Evolutionary conservation across 2,113 vertebrate genomes (phyloP), one percentile per base, ranked within the genome.

Genomic region (Chlamydotis undulata): DNA sequence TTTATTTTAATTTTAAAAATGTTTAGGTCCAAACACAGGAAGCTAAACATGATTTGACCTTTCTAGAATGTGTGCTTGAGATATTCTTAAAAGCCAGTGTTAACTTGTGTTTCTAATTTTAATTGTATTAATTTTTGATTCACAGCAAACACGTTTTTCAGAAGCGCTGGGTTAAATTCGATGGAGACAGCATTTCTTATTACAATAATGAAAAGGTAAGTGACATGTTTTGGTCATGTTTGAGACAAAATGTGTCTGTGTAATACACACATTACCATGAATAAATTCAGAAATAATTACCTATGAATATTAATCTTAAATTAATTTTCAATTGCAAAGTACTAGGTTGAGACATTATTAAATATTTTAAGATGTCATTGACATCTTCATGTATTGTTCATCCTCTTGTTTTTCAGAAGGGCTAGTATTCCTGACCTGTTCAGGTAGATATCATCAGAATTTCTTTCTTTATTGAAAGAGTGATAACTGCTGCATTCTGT

Each of bases 181-280:
- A 99, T 68, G 99, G 99, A 31, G 97, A 98, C 73, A 98, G 97
- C 89, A 97, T 99, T 96, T 98, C 98, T 74, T 99, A 99, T 92
- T 99, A 99, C 97, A 99, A 99, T 96, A 99, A 98, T 4, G 99
- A 99, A 65, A 99, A 99, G 98, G 99, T 99, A 96, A 97, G 97
- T 68, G 67, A 16, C 6, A 3, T 77, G 16, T 64, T 60, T 71
- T 50, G 11, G 45, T 64, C 22, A 19, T 53, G 12, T 52, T n/a
- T 37, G 16, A 7, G 28, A 45, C 9, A 83, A 67, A 86, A 74
- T 80, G 5, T 21, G 18, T 76, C 14, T 33, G 8, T 57, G 12
- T 65, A 79, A 35, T 41, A 33, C 25, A n/a, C 8, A 15, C 3
- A 2, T 29, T 78, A 43, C 31, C 29, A 3, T 53, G 31, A 56